These are phyloP conservation scores for Bovichtus variegatus DNA, from an alignment of 2,797 vertebrate genomes.

Conservation along the genomic window DNA sequence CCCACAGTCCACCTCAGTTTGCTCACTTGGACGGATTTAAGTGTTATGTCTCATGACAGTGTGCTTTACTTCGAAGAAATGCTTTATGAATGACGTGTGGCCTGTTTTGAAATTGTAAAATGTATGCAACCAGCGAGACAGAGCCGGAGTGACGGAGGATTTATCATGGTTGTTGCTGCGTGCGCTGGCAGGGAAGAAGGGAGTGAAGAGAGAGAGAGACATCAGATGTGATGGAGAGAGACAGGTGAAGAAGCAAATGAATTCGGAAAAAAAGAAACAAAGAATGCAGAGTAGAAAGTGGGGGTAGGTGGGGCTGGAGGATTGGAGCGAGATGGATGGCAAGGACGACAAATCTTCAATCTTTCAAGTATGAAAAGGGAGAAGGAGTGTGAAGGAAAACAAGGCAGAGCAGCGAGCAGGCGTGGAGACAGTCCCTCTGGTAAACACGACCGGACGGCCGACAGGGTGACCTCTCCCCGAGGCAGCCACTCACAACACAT, in stretches of 20 bases:
- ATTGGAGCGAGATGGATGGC: not conserved
- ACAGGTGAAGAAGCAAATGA: not conserved
- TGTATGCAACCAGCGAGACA: not conserved
- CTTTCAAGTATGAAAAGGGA: conserved; percentile 27
- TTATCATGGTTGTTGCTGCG: conserved; percentile 28
- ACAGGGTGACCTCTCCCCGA: conserved; percentile 63
- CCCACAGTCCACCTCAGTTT: not conserved
- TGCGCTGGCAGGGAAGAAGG: not conserved
- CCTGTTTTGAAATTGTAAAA: conserved; percentile 39
- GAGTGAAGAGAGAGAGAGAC: not conserved
- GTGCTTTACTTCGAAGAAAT: conserved; percentile 49
- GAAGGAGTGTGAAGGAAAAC: conserved; percentile 51
- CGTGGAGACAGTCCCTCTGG: conserved; percentile 48
- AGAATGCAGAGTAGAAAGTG: not conserved
- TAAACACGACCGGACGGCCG: conserved; percentile 68
- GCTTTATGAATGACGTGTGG: conserved; percentile 1
- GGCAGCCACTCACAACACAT: conserved; percentile 84
- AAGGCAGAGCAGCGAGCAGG: conserved; percentile 44
- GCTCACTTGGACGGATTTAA: conserved; percentile 4
- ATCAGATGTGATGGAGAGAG: not conserved
- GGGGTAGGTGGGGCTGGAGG: not conserved
- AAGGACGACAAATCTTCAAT: conserved; percentile 22
- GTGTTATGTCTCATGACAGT: not conserved
- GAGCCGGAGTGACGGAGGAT: not conserved
- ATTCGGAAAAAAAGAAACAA: not conserved